A percentile compares a stretch with the other conserved stretches of the same genome.
Evolutionary conservation across 2,888 invertebrate genomes (phyloP).

Genomic region (Drosophila multiciliata): DNA sequence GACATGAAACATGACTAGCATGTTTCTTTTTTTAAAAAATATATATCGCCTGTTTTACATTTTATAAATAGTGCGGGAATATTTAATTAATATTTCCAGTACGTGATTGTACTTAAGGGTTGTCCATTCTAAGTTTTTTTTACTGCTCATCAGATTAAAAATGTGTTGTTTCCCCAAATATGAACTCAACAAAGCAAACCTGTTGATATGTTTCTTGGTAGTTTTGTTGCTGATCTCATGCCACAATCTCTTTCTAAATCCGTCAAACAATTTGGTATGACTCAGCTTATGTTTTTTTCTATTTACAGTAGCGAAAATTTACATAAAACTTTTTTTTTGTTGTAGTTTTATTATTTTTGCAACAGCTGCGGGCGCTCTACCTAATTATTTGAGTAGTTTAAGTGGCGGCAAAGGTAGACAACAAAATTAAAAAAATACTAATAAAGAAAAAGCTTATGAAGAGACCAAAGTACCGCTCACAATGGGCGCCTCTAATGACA

Average conservation of each 20-base stretch:
- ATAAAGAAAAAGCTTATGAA: slow-evolving; percentile 17
- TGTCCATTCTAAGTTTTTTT: slow-evolving; percentile 1
- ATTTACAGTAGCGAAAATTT: slow-evolving; percentile 45
- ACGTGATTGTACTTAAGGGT: background rate
- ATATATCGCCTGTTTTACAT: background rate
- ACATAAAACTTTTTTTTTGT: slow-evolving; percentile 43
- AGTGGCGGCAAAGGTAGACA: slow-evolving; percentile 47
- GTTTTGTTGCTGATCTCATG: slow-evolving; percentile 54
- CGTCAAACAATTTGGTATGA: slow-evolving; percentile 51
- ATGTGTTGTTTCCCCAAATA: slow-evolving; percentile 9
- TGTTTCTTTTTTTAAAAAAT: background rate
- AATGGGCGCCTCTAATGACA: slow-evolving; percentile 61
- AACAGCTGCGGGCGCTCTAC: slow-evolving; percentile 38
- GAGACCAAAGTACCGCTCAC: slow-evolving; percentile 36
- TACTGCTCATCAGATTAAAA: slow-evolving; percentile 10
- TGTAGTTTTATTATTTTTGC: slow-evolving; percentile 14
- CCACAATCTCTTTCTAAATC: slow-evolving; percentile 46
- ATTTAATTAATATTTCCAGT: background rate
- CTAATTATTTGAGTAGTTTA: slow-evolving; percentile 75
- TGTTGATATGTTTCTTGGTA: slow-evolving; percentile 43
- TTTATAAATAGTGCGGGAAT: background rate
- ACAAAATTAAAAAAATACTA: slow-evolving; percentile 19
- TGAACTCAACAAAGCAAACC: slow-evolving; percentile 33
- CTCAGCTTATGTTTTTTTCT: slow-evolving; percentile 36
- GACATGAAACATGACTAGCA: background rate